phyloP scores from a whole-genome alignment of 2,113 vertebrate species.

The Eurypyga helias region DNA sequence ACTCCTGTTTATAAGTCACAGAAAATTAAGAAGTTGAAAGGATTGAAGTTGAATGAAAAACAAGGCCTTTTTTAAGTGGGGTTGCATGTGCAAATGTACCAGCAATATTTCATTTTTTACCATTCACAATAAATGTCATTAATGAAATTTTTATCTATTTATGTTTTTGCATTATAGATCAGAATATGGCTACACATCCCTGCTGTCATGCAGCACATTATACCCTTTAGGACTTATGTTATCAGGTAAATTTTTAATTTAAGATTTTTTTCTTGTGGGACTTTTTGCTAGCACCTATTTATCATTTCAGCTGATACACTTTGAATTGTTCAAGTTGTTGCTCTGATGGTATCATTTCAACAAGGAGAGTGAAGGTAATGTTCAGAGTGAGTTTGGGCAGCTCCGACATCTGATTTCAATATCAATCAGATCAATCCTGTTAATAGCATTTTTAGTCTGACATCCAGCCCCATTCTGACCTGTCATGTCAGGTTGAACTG shows the following conservation, averaged over 20 bases:
- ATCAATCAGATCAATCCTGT: background rate
- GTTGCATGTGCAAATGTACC: background rate
- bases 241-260: slow-evolving; percentile 86
- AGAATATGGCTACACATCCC: slow-evolving; percentile 99
- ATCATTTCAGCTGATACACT: background rate
- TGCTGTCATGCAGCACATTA: slow-evolving; percentile 99
- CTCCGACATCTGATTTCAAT: background rate
- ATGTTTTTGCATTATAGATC: slow-evolving; percentile 84
- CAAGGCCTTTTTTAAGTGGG: background rate
- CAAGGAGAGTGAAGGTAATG: background rate
- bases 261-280: background rate
- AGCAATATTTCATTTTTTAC: background rate
- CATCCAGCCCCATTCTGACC: background rate
- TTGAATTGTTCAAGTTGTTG: background rate
- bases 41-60: background rate
- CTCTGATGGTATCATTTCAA: background rate
- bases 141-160: slow-evolving; percentile 35
- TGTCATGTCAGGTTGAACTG: background rate
- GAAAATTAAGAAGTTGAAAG: background rate
- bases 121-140: slow-evolving; percentile 2
- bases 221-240: slow-evolving; percentile 97
- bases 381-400: background rate
- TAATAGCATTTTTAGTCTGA: background rate
- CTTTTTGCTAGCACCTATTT: background rate
- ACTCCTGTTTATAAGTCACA: background rate